Evolutionary conservation across 2,113 vertebrate species (phyloP).

Genomic region (Sorex fumeus): DNA sequence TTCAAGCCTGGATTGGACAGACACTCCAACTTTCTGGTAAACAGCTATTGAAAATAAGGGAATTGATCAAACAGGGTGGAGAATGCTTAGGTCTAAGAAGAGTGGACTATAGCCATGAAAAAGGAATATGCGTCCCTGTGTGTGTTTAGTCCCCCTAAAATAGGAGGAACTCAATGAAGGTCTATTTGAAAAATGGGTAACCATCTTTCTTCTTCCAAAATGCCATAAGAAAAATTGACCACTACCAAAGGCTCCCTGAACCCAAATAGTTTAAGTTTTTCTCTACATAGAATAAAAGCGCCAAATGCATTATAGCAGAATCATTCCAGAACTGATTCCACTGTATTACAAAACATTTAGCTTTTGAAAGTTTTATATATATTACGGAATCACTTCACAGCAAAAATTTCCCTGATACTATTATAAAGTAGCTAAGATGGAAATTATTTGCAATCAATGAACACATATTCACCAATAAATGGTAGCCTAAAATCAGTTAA

Average conservation of each 20-base stretch:
- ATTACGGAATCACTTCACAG: background rate
- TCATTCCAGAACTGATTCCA: background rate
- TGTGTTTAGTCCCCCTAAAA: background rate
- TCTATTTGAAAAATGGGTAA: background rate
- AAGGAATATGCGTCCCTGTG: too few species aligned
- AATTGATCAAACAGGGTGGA: background rate
- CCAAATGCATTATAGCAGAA: background rate
- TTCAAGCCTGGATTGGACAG: conserved; percentile 2
- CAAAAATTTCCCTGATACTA: conserved; percentile 18
- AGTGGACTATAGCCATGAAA: background rate
- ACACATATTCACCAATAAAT: background rate
- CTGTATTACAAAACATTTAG: conserved; percentile 3
- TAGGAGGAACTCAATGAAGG: background rate
- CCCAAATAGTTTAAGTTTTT: background rate
- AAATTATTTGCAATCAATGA: conserved; percentile 3
- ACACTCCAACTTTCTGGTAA: background rate
- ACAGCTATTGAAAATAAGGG: background rate
- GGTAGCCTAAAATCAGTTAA: background rate
- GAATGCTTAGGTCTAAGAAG: background rate
- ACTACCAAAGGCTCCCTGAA: accelerated
- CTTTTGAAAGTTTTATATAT: conserved; percentile 5
- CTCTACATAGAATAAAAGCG: background rate
- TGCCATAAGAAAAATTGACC: background rate
- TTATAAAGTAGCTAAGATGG: background rate
- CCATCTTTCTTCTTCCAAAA: background rate